Conservation (phyloP, 2,797 vertebrate genomes). For the Caiman crocodilus region DNA sequence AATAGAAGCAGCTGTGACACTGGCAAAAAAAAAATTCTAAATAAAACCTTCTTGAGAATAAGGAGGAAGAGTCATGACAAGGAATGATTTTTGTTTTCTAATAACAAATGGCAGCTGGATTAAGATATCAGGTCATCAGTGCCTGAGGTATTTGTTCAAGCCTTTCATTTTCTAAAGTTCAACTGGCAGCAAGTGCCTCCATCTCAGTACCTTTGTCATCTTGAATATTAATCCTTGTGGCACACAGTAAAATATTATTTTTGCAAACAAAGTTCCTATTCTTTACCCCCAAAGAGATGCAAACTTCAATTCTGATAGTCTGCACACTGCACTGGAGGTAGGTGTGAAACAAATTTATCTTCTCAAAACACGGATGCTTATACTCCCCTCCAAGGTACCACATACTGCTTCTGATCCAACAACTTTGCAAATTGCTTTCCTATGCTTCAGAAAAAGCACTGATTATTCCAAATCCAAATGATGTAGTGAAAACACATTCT, state of each 20-base stretch:
- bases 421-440: constrained; percentile 32
- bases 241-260: constrained; percentile 25
- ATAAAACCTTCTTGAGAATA: constrained; percentile 28
- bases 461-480: constrained; percentile 38
- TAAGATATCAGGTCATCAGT: constrained; percentile 5
- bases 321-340: neutral
- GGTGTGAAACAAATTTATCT: constrained; percentile 39
- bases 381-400: neutral
- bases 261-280: constrained; percentile 36
- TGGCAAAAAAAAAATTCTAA: constrained; percentile 22
- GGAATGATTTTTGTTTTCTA: constrained; percentile 11
- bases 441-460: constrained; percentile 2
- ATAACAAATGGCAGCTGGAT: constrained; percentile 41
- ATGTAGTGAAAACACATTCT: constrained; percentile 30
- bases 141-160: neutral
- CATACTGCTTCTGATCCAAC: neutral
- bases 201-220: constrained; percentile 20
- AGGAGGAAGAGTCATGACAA: constrained; percentile 2
- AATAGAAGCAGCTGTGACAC: neutral
- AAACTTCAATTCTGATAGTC: neutral
- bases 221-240: constrained; percentile 25
- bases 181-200: constrained; percentile 5
- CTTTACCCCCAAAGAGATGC: constrained; percentile 3
- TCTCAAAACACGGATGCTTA: constrained; percentile 36
- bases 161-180: constrained; percentile 51